Conservation (phyloP, 2,888 invertebrate species). For the Mactromeris polynyma region DNA sequence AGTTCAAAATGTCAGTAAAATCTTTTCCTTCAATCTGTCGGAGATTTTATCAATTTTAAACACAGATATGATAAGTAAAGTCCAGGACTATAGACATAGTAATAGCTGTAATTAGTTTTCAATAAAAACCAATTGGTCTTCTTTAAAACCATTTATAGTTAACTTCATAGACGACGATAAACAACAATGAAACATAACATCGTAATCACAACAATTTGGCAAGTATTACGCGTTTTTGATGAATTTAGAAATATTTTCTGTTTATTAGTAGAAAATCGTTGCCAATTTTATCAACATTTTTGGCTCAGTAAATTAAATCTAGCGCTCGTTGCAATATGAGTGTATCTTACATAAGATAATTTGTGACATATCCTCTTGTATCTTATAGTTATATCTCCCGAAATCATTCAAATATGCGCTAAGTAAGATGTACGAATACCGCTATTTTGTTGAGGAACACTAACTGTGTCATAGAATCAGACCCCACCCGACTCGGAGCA, state of each 20-base stretch:
- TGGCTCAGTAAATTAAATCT: slow-evolving; percentile 16
- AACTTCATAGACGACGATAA: slow-evolving; percentile 6
- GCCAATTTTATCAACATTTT: slow-evolving; percentile 41
- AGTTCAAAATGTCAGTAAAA: slow-evolving; percentile 45
- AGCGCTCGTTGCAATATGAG: background rate
- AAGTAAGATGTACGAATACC: slow-evolving; percentile 8
- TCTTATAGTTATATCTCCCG: background rate
- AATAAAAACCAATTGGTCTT: slow-evolving; percentile 44
- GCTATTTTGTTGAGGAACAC: background rate
- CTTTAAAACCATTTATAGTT: slow-evolving; percentile 30
- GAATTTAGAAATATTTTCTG: slow-evolving; percentile 35
- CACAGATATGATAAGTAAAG: slow-evolving; percentile 32
- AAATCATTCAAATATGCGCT: slow-evolving; percentile 9
- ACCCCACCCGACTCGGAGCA: background rate
- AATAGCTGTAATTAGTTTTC: slow-evolving; percentile 43
- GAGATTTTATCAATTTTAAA: slow-evolving; percentile 46
- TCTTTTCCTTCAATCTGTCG: slow-evolving; percentile 23
- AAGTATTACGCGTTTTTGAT: slow-evolving; percentile 36
- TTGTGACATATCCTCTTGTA: background rate
- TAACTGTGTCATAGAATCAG: background rate
- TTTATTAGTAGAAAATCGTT: slow-evolving; percentile 35
- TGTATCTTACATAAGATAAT: background rate
- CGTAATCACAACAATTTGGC: slow-evolving; percentile 30
- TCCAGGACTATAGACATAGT: slow-evolving; percentile 12
- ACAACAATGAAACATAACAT: slow-evolving; percentile 33